phyloP scores from a whole-genome alignment of 1,140 invertebrate species.

The Rhopalosiphum padi region DNA sequence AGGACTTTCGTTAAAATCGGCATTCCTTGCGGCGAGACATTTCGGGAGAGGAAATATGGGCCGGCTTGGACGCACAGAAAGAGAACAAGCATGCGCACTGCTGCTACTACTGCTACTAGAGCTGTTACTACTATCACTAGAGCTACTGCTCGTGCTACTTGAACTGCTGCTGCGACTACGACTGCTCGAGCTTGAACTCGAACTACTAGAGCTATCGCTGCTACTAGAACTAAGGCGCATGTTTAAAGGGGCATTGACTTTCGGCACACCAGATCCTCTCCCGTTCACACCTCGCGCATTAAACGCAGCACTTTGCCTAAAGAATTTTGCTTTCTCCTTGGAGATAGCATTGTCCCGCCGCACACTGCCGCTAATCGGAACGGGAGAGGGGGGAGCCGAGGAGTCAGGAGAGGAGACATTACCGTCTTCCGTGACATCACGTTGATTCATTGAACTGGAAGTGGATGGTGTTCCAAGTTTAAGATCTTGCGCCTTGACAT shows the following conservation, averaged over 20 bases:
- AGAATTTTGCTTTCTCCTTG: constrained; percentile 86
- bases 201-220: constrained; percentile 59
- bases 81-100: constrained; percentile 32
- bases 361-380: constrained; percentile 63
- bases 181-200: constrained; percentile 62
- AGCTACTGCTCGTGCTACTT: constrained; percentile 61
- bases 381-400: constrained; percentile 65
- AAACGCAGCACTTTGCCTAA: constrained; percentile 75
- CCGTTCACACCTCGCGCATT: constrained; percentile 66
- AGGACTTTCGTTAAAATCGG: constrained; percentile 37
- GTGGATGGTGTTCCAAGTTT: constrained; percentile 9
- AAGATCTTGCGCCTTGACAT: neutral
- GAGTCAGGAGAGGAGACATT: constrained; percentile 67
- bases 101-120: constrained; percentile 51
- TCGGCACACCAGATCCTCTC: constrained; percentile 61
- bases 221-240: constrained; percentile 60
- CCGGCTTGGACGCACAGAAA: constrained; percentile 55
- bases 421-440: constrained; percentile 66
- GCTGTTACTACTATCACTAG: constrained; percentile 52
- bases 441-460: constrained; percentile 53
- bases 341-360: constrained; percentile 74
- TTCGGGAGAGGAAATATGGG: constrained; percentile 59
- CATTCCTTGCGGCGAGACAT: constrained; percentile 57
- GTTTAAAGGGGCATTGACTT: constrained; percentile 60
- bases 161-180: constrained; percentile 60